Base-by-base conservation (phyloP, 2,113 vertebrate species). In the Oryzias javanicus region DNA sequence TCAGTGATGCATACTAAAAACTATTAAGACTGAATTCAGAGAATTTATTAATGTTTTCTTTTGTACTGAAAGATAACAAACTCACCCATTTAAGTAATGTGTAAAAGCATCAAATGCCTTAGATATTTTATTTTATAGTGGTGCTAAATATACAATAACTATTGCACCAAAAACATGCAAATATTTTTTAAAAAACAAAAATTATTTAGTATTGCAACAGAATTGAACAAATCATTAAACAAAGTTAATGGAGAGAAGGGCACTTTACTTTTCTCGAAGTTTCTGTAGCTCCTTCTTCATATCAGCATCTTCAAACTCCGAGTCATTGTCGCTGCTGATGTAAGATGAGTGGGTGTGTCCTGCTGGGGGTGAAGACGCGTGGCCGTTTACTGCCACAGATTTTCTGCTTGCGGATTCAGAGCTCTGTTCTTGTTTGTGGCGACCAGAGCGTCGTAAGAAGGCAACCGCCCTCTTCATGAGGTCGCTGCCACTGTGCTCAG, bases 271-370 rank as follows among this genome's bases (percentile, higher is more conserved):
- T 84, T 99, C 96, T 85, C 95, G 90, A 41, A 99, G 92, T 54
- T 89, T 94, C 83, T 97, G 95, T 45, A 98, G 82, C 55, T 99
- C 96, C 56, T 92, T 98, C 87, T 90, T 96, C 86, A 99, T 94
- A 67, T 99, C 97, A 0, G 94, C 90, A 1, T 99, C 96, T 86
- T 99, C 97, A 64, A 97, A 93, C 75, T 99, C 97, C 0, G 97
- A 99, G 78, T 99, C 97, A 0, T 98, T 98, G 90, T 99, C 97
- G 0, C 97, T 99, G 90, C 97, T 99, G 85, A 97, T 89, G 78
- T 95, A 99, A 0, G 96, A 95, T 60, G 80, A 81, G n/a, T 74
- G 85, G 41, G 77, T 24, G 12, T 83, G 83, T 61, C 82, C 86
- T 12, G 63, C 50, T 16, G 78, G 35, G n/a, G 77, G 78, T 1